Conservation (phyloP, 2,797 vertebrate genomes). For the Pterois miles region DNA sequence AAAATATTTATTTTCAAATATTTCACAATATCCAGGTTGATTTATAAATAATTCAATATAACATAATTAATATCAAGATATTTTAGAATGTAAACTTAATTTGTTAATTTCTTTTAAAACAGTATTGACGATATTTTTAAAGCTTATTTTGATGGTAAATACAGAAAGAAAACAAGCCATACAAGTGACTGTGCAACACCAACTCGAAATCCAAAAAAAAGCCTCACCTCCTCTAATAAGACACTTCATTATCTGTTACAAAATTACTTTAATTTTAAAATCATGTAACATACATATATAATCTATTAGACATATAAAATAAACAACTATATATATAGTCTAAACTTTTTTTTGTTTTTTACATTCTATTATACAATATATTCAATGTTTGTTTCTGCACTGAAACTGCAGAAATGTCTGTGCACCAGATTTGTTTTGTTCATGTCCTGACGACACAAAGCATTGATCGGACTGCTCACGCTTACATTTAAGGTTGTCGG, state of each 20-base stretch:
- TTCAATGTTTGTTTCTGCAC: slow-evolving; percentile 75
- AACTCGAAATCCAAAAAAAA: slow-evolving; percentile 73
- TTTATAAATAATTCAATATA: slow-evolving; percentile 79
- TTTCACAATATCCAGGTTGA: slow-evolving; percentile 78
- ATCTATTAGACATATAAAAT: slow-evolving; percentile 86
- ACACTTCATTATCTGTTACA: slow-evolving; percentile 88
- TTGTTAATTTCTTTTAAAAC: slow-evolving; percentile 80
- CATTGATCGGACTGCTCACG: slow-evolving; percentile 44
- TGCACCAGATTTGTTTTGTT: slow-evolving; percentile 67
- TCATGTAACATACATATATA: slow-evolving; percentile 80
- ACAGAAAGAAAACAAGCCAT: slow-evolving; percentile 76
- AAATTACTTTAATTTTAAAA: slow-evolving; percentile 86
- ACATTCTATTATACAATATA: slow-evolving; percentile 85
- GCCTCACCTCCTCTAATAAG: slow-evolving; percentile 78
- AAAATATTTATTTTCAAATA: slow-evolving; percentile 83
- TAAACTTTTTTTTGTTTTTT: slow-evolving; percentile 73
- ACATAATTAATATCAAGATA: slow-evolving; percentile 74
- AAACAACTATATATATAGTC: slow-evolving; percentile 79
- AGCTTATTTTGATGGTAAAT: slow-evolving; percentile 83
- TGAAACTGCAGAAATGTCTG: slow-evolving; percentile 79
- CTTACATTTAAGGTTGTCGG: slow-evolving; percentile 36
- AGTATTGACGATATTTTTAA: slow-evolving; percentile 83
- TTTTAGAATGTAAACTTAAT: slow-evolving; percentile 82
- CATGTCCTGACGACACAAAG: slow-evolving; percentile 64
- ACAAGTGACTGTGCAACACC: slow-evolving; percentile 82